phyloP scores from a whole-genome alignment of 2,888 invertebrate species.

The Aleiodes alternator region DNA sequence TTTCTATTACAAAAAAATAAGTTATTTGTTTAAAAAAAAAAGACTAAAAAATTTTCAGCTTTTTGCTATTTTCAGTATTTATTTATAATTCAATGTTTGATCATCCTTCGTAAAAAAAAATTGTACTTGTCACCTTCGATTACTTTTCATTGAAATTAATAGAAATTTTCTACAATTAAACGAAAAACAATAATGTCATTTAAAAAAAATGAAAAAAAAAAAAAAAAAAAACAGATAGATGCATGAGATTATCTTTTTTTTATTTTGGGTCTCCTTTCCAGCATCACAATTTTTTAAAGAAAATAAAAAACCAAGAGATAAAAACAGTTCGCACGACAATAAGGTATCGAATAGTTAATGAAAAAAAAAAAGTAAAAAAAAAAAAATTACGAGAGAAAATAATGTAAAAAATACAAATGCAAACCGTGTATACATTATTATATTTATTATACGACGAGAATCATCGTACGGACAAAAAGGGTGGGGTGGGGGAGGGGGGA shows the following conservation, averaged over 20 bases:
- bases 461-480: slow-evolving; percentile 60
- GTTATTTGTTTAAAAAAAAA: too few relatives aligned
- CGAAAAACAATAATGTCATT: slow-evolving; percentile 49
- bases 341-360: slow-evolving; percentile 74
- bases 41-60: too few relatives aligned
- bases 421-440: slow-evolving; percentile 73
- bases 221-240: slow-evolving; percentile 23
- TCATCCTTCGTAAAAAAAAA: not conserved
- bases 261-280: slow-evolving; percentile 45
- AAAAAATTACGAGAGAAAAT: slow-evolving; percentile 64
- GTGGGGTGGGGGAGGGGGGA: slow-evolving; percentile 42
- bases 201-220: not conserved
- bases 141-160: not conserved
- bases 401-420: slow-evolving; percentile 74
- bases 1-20: too few relatives aligned
- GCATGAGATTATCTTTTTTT: slow-evolving; percentile 28
- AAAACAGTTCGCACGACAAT: slow-evolving; percentile 75
- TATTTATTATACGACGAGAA: slow-evolving; percentile 72
- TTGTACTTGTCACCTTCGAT: slow-evolving; percentile 28
- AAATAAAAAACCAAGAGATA: slow-evolving; percentile 51
- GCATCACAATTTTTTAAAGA: slow-evolving; percentile 43
- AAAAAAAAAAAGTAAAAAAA: slow-evolving; percentile 55
- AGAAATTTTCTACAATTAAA: slow-evolving; percentile 20
- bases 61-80: too few relatives aligned
- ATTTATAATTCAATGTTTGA: slow-evolving; percentile 8